These are phyloP conservation scores for Bovichtus diacanthus DNA, from an alignment of 2,797 vertebrate species.

Conservation along the genomic window DNA sequence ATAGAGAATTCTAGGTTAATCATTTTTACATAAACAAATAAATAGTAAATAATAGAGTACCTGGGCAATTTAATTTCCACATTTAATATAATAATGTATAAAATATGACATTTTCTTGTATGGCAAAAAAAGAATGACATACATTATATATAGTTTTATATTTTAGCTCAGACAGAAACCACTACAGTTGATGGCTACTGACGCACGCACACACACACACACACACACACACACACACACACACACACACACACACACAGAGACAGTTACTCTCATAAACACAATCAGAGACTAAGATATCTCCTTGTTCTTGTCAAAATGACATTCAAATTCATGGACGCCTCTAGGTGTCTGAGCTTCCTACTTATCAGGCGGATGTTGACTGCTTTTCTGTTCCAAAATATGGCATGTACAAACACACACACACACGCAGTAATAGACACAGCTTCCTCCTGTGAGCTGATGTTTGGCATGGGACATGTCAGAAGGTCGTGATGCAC, in stretches of 20 bases:
- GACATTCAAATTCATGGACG: conserved; percentile 34
- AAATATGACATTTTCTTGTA: background rate
- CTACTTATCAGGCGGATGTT: conserved; percentile 40
- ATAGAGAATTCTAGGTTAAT: background rate
- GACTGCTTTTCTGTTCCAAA: conserved; percentile 12
- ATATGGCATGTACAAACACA: background rate
- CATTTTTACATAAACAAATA: background rate
- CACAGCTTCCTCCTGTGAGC: background rate
- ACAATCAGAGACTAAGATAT: conserved; percentile 4
- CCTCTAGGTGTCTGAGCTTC: conserved; percentile 40
- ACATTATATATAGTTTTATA: background rate
- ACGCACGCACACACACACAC: background rate
- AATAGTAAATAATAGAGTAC: background rate
- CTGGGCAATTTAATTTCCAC: background rate
- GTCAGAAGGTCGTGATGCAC: conserved; percentile 41
- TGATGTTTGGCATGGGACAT: conserved; percentile 17
- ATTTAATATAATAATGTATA: background rate
- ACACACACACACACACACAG: background rate
- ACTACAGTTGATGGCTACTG: background rate
- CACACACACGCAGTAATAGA: background rate
- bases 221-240: background rate
- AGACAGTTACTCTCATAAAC: conserved; percentile 12
- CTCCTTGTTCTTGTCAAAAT: conserved; percentile 38
- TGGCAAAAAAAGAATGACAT: background rate
- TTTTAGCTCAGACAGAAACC: background rate